Conservation (phyloP, 2,888 invertebrate genomes). For the Zaprionus obscuricornis region DNA sequence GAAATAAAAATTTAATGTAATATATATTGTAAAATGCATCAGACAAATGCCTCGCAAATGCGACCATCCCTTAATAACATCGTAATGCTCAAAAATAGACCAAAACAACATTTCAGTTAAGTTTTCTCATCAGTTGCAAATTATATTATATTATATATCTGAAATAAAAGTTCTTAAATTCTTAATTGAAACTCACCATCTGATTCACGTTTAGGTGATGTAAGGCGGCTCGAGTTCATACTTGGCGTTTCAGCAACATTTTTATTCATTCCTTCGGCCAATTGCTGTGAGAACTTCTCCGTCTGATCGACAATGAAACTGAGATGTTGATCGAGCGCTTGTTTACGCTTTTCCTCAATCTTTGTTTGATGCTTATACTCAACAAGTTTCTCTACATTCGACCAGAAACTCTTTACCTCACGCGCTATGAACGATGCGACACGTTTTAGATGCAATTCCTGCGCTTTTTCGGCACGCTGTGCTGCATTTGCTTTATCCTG, state of each 20-base stretch:
- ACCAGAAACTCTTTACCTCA: slow-evolving; percentile 97
- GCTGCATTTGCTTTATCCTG: slow-evolving; percentile 95
- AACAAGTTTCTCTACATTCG: slow-evolving; percentile 97
- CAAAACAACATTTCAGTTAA: slow-evolving; percentile 79
- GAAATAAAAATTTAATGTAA: neutral
- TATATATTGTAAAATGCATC: slow-evolving; percentile 49
- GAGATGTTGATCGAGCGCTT: slow-evolving; percentile 97
- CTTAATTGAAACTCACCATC: slow-evolving; percentile 83
- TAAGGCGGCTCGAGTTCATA: slow-evolving; percentile 84
- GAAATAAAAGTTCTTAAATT: neutral
- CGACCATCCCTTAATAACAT: slow-evolving; percentile 79
- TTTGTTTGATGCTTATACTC: slow-evolving; percentile 96
- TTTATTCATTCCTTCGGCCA: slow-evolving; percentile 93
- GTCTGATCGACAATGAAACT: slow-evolving; percentile 99
- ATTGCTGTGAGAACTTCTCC: slow-evolving; percentile 96
- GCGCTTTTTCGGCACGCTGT: slow-evolving; percentile 95
- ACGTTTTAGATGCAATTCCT: slow-evolving; percentile 92
- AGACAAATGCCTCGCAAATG: slow-evolving; percentile 83
- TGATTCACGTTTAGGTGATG: slow-evolving; percentile 84
- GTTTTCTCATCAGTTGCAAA: slow-evolving; percentile 77
- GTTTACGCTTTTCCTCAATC: slow-evolving; percentile 96
- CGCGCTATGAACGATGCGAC: slow-evolving; percentile 96
- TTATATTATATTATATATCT: neutral
- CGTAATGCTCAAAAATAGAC: slow-evolving; percentile 80
- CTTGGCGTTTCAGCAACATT: slow-evolving; percentile 82